A percentile compares a stretch with the other conserved stretches of the same genome.
Conservation (phyloP, 2,888 invertebrate species). For the Apeira syringaria region DNA sequence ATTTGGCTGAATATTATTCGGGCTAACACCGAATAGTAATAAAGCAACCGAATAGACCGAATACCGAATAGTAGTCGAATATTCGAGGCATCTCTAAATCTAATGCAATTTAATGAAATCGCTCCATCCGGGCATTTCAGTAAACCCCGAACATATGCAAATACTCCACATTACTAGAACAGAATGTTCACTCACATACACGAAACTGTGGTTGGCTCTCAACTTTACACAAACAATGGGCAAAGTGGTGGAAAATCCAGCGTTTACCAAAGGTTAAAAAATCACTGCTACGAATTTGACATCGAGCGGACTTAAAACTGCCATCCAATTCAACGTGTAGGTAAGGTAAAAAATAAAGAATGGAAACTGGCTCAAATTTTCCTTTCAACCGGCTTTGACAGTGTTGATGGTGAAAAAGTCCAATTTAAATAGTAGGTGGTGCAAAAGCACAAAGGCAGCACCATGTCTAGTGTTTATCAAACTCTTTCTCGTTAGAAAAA, state of each 20-base stretch:
- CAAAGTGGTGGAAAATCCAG: background rate
- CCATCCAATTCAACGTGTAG: background rate
- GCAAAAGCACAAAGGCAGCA: too few species aligned
- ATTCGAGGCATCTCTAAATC: too few species aligned
- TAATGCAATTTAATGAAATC: background rate
- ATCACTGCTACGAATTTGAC: background rate
- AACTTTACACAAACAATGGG: background rate
- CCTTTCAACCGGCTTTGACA: too few species aligned
- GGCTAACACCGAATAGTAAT: too few species aligned
- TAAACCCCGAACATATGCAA: background rate
- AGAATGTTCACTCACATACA: background rate
- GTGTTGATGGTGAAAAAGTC: too few species aligned
- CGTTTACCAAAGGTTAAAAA: background rate
- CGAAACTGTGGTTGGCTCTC: background rate
- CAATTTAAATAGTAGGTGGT: too few species aligned
- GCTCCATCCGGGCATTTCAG: background rate
- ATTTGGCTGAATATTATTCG: too few species aligned
- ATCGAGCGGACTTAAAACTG: background rate
- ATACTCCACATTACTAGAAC: background rate
- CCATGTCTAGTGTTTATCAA: too few species aligned
- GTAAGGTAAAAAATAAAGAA: constrained; percentile 1
- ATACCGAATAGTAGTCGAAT: too few species aligned
- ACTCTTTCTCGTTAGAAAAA: too few species aligned
- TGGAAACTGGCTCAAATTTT: background rate
- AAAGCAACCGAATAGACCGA: too few species aligned